A percentile compares a stretch with the other conserved stretches of the same genome.
These are phyloP conservation scores for Hexactinellida sp. DNA, from an alignment of 37 sponge, comb jelly and placozoan species.

Conservation along the genomic window DNA sequence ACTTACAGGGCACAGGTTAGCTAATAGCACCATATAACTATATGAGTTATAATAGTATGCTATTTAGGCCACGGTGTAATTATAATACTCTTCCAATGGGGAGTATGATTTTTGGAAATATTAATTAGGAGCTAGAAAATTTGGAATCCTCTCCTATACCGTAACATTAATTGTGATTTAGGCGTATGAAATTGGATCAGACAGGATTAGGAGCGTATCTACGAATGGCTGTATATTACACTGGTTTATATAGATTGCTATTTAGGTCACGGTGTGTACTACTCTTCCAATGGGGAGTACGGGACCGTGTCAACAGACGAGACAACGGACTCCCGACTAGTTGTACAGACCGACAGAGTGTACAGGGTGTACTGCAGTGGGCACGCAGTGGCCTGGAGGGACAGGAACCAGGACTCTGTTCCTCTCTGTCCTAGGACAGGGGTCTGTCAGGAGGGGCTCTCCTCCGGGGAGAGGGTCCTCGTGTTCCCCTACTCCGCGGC, in stretches of 20 bases:
- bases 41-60: too few species aligned
- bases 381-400: neutral
- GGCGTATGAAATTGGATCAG: too few species aligned
- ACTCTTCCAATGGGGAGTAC: neutral
- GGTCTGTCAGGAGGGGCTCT: neutral
- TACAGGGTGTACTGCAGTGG: neutral
- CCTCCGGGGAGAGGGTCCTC: neutral
- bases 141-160: too few species aligned
- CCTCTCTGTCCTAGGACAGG: neutral
- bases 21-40: too few species aligned
- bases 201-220: too few species aligned
- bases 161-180: too few species aligned
- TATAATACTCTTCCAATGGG: too few species aligned
- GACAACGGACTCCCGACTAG: neutral
- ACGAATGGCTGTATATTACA: too few species aligned
- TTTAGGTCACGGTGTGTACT: neutral
- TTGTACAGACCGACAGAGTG: neutral
- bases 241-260: too few species aligned
- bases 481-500: neutral
- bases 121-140: too few species aligned
- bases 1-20: neutral
- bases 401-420: neutral
- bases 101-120: too few species aligned
- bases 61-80: too few species aligned
- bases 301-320: neutral